Conservation (phyloP, 2,888 invertebrate species). For the Caradrina clavipalpis region DNA sequence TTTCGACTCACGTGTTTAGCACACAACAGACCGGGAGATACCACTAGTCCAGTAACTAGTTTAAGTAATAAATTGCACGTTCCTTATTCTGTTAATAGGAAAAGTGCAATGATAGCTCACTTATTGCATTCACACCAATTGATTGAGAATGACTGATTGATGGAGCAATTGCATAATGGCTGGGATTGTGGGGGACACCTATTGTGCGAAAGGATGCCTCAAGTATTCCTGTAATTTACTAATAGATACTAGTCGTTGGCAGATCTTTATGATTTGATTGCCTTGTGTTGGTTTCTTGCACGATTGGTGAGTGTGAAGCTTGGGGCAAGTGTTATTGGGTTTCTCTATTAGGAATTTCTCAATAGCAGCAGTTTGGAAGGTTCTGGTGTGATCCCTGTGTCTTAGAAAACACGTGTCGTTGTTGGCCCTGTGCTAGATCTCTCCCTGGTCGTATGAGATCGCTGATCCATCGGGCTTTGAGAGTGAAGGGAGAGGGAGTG, state of each 20-base stretch:
- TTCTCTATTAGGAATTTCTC: too few species aligned
- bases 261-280: too few species aligned
- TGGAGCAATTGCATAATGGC: constrained; percentile 23
- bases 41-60: background rate
- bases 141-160: constrained; percentile 40
- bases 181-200: background rate
- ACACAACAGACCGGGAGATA: background rate
- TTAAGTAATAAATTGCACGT: constrained; percentile 26
- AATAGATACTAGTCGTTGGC: background rate
- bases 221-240: constrained; percentile 6
- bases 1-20: constrained; percentile 9
- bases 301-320: too few species aligned
- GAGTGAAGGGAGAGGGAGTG: too few species aligned
- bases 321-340: too few species aligned
- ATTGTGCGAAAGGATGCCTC: background rate
- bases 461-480: too few species aligned
- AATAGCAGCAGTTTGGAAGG: too few species aligned
- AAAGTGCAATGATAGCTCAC: constrained; percentile 26
- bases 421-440: too few species aligned
- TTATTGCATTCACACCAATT: constrained; percentile 41
- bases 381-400: too few species aligned
- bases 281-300: too few species aligned
- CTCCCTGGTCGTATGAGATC: too few species aligned
- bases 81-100: constrained; percentile 29
- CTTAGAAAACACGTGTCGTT: too few species aligned